These are phyloP conservation scores for Chloropsis cyanopogon DNA, from an alignment of 2,113 vertebrate species.

Conservation along the genomic window DNA sequence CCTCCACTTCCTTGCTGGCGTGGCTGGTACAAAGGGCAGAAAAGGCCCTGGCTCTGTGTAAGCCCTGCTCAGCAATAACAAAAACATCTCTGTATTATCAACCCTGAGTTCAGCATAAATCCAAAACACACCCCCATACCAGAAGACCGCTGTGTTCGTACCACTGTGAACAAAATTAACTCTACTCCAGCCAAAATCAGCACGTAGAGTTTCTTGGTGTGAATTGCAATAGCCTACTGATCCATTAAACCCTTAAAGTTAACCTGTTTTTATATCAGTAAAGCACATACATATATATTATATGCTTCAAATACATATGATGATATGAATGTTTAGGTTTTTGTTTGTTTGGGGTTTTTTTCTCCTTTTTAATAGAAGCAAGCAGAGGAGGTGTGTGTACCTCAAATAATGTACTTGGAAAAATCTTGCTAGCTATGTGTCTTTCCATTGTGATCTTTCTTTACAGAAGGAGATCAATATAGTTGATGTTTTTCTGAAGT, in stretches of 20 bases:
- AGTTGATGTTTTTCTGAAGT: background rate
- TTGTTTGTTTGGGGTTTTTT: background rate
- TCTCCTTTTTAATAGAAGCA: background rate
- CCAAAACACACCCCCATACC: background rate
- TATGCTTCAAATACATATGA: background rate
- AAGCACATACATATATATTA: rapidly evolving
- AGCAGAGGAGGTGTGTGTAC: background rate
- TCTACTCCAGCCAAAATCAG: background rate
- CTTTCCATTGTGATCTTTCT: background rate
- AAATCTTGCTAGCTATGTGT: background rate
- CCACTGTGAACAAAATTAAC: background rate
- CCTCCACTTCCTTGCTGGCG: background rate
- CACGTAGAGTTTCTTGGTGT: background rate
- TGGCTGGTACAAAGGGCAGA: background rate
- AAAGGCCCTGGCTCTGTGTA: background rate
- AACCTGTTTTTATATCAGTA: background rate
- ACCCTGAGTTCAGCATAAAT: background rate
- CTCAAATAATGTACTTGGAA: background rate
- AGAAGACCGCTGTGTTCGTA: background rate
- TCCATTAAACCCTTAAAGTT: background rate
- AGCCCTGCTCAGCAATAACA: background rate
- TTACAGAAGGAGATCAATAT: background rate
- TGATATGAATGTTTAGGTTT: background rate
- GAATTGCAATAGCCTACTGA: background rate
- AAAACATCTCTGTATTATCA: background rate